Conservation (phyloP, 2,113 vertebrate species). For the Furnarius figulus region DNA sequence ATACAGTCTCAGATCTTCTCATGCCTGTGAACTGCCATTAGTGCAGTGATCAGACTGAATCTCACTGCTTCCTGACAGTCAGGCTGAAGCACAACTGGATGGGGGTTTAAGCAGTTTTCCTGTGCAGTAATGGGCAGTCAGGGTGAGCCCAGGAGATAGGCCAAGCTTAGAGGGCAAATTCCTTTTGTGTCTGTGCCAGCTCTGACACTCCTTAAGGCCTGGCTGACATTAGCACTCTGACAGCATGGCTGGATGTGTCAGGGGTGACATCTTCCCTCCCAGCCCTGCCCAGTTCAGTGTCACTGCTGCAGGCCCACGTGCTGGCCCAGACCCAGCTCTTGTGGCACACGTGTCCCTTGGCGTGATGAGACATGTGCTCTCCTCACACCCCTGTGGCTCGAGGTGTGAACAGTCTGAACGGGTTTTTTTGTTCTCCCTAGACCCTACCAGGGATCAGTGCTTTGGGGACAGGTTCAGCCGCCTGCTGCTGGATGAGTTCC, state of each 20-base stretch:
- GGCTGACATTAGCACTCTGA: not conserved
- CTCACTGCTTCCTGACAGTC: not conserved
- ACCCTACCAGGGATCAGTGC: slow-evolving; percentile 93
- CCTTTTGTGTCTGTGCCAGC: not conserved
- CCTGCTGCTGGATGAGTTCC: slow-evolving; percentile 91
- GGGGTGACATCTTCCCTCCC: not conserved
- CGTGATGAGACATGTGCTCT: not conserved
- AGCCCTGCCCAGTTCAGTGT: not conserved
- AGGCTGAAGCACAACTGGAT: not conserved
- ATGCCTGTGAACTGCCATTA: not conserved
- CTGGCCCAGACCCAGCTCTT: not conserved
- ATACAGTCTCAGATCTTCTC: not conserved
- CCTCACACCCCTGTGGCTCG: not conserved
- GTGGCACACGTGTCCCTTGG: not conserved
- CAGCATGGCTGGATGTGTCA: not conserved
- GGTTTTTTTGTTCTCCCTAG: slow-evolving; percentile 54
- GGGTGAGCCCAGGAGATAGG: not conserved
- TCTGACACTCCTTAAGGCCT: not conserved
- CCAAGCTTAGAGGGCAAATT: not conserved
- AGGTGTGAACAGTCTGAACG: not conserved
- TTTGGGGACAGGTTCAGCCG: slow-evolving; percentile 97
- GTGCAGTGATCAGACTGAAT: not conserved
- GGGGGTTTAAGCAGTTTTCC: not conserved
- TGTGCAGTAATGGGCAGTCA: not conserved
- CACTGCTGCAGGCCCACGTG: not conserved